These are phyloP conservation scores for Pyrocoelia pectoralis DNA, from an alignment of 2,888 invertebrate genomes.

Conservation along the genomic window DNA sequence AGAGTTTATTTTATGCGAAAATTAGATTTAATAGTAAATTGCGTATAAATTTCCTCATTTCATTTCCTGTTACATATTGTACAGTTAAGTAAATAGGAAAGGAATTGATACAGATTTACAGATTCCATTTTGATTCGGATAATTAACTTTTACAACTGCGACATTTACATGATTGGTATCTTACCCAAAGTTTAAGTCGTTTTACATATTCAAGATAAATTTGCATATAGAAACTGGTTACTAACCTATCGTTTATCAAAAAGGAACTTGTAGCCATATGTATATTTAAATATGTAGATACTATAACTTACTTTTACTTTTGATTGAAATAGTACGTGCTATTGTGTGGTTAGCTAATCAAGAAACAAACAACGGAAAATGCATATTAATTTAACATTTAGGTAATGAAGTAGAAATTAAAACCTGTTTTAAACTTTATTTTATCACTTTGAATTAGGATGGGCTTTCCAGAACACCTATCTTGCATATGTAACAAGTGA, in stretches of 20 bases:
- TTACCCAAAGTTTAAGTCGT: too few relatives aligned
- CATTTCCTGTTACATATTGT: constrained; percentile 1
- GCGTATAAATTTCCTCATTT: constrained; percentile 1
- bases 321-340: neutral
- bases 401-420: neutral
- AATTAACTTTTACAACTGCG: too few relatives aligned
- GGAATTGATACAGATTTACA: neutral
- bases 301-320: constrained; percentile 8
- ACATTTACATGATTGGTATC: too few relatives aligned
- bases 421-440: neutral
- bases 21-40: neutral
- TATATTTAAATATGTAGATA: neutral
- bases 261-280: neutral
- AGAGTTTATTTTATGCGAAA: neutral
- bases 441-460: too few relatives aligned
- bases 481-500: too few relatives aligned
- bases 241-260: neutral
- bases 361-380: neutral
- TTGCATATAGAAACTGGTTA: constrained; percentile 1
- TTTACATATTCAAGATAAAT: too few relatives aligned
- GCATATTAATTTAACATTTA: constrained; percentile 3
- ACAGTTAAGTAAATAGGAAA: neutral
- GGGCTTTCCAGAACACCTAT: neutral
- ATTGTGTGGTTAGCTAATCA: neutral
- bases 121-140: neutral